Evolutionary conservation across 2,113 vertebrate genomes (phyloP), one percentile per base, ranked within the genome.

Genomic region (Serinus canaria): DNA sequence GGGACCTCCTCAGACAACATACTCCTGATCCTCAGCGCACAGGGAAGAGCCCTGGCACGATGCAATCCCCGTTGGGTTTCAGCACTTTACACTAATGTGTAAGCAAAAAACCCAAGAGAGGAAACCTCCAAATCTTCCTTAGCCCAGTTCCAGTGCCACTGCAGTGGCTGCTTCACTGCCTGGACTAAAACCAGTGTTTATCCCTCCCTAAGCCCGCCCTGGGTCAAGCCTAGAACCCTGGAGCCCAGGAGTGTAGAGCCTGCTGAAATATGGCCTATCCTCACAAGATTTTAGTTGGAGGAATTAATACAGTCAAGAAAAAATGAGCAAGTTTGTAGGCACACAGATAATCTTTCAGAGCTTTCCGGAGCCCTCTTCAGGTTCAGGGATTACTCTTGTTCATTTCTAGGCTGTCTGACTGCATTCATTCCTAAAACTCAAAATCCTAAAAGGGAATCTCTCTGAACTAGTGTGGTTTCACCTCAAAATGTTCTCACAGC

Each of bases 191-290:
- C 8, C 18, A 6, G 22, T 18, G 4, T 21, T 70, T 16, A 37
- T 44, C 22, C 17, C 15, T 22, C 10, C 7, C 74, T 9, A 39
- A 33, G n/a, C 15, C 37, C 5, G 10, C n/a, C 16, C 49, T 43
- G n/a, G 21, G 17, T 37, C 62, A 49, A 4, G 27, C 44, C 6
- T 60, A 22, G 6, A 33, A 11, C 6, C 3, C 10, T 3, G 2
- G 55, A 49, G 4, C 16, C 49, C 6, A 3, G 30, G 30, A 31
- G 4, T 0, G 10, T 0, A 11, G 12, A 21, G 56, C 14, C 37
- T 30, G 24, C 11, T 33, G 50, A 47, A 70, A 27, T 6, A 23
- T 2, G 5, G 28, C 6, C 12, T 10, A 16, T 13, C 15, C 19
- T 11, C 23, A 33, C 9, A 31, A 55, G 53, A 56, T 31, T 77